Evolutionary conservation across 1,140 invertebrate species (phyloP).

Genomic region (Nephotettix cincticeps): DNA sequence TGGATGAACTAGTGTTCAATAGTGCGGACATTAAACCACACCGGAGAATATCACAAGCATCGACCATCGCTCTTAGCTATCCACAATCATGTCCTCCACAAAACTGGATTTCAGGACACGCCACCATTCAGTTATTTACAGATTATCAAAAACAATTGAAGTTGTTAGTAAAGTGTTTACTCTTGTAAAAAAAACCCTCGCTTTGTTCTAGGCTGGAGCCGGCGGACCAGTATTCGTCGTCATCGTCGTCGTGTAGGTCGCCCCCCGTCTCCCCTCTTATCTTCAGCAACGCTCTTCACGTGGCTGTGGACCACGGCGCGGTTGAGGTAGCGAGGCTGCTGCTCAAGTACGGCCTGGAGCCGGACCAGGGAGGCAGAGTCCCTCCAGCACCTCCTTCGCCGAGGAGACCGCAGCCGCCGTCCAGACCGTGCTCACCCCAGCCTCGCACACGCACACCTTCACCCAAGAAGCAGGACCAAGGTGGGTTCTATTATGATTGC

Average conservation of each 20-base stretch:
- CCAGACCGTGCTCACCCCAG: neutral
- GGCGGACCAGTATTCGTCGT: conserved; percentile 27
- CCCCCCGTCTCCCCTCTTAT: conserved; percentile 45
- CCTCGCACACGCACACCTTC: neutral
- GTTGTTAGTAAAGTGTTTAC: no score
- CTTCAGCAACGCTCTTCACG: conserved; percentile 58
- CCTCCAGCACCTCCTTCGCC: conserved; percentile 29
- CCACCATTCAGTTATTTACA: no score
- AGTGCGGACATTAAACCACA: no score
- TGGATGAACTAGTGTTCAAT: no score
- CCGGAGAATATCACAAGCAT: no score
- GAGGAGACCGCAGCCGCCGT: conserved; percentile 22
- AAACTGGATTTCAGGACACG: no score
- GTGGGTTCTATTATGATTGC: no score
- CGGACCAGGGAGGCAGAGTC: conserved; percentile 52
- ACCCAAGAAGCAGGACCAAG: neutral
- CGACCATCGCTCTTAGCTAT: no score
- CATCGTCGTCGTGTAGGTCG: conserved; percentile 20
- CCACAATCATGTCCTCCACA: no score
- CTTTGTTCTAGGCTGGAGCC: conserved; percentile 39
- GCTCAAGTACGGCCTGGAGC: conserved; percentile 56
- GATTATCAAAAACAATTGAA: no score
- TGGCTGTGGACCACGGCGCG: conserved; percentile 57
- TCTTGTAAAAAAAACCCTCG: no score
- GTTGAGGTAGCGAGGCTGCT: conserved; percentile 56